A percentile compares a stretch with the other conserved stretches of the same genome.
phyloP scores from a whole-genome alignment of 2,888 invertebrate species.

The Leptinotarsa rubiginosa region DNA sequence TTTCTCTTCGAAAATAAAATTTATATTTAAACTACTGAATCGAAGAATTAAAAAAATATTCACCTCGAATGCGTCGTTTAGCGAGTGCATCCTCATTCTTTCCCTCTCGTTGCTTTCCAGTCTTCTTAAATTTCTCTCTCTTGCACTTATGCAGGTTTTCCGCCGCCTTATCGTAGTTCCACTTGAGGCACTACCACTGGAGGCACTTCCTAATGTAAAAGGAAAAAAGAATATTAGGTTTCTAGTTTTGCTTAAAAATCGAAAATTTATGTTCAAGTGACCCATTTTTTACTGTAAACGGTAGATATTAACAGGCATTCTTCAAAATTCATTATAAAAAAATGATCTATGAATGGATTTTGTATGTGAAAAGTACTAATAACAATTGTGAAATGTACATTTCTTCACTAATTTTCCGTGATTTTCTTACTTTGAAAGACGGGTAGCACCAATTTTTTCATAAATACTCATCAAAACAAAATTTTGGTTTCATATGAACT shows the following conservation, averaged over 20 bases:
- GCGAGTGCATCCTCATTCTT: slow-evolving; percentile 83
- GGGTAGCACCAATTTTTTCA: no score
- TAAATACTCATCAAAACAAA: no score
- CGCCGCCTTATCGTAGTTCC: slow-evolving; percentile 67
- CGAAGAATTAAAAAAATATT: slow-evolving; percentile 20
- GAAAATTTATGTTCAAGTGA: no score
- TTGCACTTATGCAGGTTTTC: slow-evolving; percentile 73
- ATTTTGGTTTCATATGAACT: no score
- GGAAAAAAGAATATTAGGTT: slow-evolving; percentile 18
- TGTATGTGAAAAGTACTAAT: no score
- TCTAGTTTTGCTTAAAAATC: background rate
- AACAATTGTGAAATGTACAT: no score
- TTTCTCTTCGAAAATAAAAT: background rate
- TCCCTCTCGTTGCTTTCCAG: slow-evolving; percentile 84
- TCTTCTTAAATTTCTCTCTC: slow-evolving; percentile 78
- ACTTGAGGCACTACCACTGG: slow-evolving; percentile 65
- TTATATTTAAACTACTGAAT: background rate
- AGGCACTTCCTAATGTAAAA: slow-evolving; percentile 61
- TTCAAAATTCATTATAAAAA: no score
- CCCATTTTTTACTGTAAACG: no score
- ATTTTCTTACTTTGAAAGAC: no score
- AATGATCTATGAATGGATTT: no score
- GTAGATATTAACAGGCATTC: no score
- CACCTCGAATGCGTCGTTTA: slow-evolving; percentile 84
- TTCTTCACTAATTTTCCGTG: no score